phyloP scores from a whole-genome alignment of 2,888 invertebrate genomes.

The Ecliptopera silaceata region DNA sequence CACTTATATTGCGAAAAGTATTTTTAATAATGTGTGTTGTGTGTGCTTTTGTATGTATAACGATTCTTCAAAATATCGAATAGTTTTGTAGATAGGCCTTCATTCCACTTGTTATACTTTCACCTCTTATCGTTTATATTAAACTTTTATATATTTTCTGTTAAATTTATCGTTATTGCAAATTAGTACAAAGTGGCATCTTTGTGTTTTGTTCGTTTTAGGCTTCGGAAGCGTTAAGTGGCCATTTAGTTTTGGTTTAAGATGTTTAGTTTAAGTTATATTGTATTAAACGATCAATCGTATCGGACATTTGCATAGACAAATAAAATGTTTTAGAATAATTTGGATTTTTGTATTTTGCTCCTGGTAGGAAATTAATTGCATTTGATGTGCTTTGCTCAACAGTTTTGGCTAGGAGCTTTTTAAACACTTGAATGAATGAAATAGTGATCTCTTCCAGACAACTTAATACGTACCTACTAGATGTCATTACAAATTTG shows the following conservation, averaged over 20 bases:
- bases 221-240: slow-evolving; percentile 69
- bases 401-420: slow-evolving; percentile 8
- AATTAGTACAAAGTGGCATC: slow-evolving; percentile 76
- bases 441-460: too few relatives aligned
- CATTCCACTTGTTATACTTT: slow-evolving; percentile 78
- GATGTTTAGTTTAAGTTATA: slow-evolving; percentile 66
- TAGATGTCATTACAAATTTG: too few relatives aligned
- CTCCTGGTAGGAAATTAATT: slow-evolving; percentile 1
- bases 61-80: slow-evolving; percentile 29
- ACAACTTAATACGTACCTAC: too few relatives aligned
- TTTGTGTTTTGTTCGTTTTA: slow-evolving; percentile 56
- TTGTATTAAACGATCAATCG: slow-evolving; percentile 61
- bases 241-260: slow-evolving; percentile 77
- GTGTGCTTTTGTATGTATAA: slow-evolving; percentile 12
- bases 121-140: slow-evolving; percentile 51
- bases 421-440: too few relatives aligned
- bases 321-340: slow-evolving; percentile 78
- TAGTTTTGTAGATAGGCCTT: slow-evolving; percentile 34
- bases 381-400: slow-evolving; percentile 6
- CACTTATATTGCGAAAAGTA: background rate
- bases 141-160: slow-evolving; percentile 46
- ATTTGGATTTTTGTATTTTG: slow-evolving; percentile 6
- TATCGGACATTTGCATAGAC: slow-evolving; percentile 72
- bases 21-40: background rate
- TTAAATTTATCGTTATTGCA: slow-evolving; percentile 59